These are phyloP conservation scores for Cataglyphis rosenhaueri DNA, from an alignment of 2,888 invertebrate species.

Conservation along the genomic window DNA sequence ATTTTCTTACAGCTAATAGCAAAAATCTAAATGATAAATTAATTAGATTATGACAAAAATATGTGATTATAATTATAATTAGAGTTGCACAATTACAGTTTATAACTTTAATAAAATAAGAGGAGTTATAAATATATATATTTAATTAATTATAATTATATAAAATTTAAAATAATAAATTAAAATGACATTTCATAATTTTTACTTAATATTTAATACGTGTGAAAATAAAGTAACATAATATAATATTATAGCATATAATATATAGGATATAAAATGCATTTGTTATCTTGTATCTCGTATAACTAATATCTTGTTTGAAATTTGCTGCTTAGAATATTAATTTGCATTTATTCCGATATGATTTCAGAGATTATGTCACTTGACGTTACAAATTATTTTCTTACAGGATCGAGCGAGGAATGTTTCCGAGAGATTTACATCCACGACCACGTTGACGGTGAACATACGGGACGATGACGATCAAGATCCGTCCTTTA, in stretches of 20 bases:
- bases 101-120: neutral
- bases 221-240: neutral
- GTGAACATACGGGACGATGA: conserved; percentile 95
- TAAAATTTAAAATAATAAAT: neutral
- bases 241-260: neutral
- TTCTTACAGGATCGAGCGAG: conserved; percentile 92
- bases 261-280: neutral
- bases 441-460: conserved; percentile 94
- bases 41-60: neutral
- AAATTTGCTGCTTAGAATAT: neutral
- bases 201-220: neutral
- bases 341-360: conserved; percentile 1
- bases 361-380: neutral
- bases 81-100: neutral
- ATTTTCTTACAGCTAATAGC: neutral
- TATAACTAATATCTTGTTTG: neutral
- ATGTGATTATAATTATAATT: neutral
- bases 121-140: neutral
- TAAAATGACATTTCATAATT: neutral
- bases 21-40: conserved; percentile 13
- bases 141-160: neutral
- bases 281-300: neutral
- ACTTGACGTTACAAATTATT: conserved; percentile 32
- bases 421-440: conserved; percentile 91
- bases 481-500: conserved; percentile 96